phyloP scores from a whole-genome alignment of 2,888 invertebrate genomes.

The Metellina segmentata region DNA sequence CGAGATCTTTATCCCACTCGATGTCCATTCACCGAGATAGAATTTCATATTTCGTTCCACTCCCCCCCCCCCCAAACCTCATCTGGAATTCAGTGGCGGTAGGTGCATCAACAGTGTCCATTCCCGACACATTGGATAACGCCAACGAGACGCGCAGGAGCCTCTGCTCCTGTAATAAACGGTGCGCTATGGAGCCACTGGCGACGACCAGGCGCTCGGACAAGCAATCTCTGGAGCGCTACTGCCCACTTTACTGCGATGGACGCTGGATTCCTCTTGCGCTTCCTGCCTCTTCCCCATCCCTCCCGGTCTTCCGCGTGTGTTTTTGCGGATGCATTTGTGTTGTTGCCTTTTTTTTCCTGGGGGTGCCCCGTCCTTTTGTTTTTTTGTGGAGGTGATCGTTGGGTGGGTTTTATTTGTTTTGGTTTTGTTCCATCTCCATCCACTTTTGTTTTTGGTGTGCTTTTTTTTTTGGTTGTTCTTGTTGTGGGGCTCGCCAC shows the following conservation, averaged over 20 bases:
- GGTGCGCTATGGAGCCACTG: constrained; percentile 56
- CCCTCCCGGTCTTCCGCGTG: constrained; percentile 27
- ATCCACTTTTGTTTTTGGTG: background rate
- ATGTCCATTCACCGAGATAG: constrained; percentile 65
- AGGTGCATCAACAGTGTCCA: constrained; percentile 73
- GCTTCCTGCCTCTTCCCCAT: constrained; percentile 12
- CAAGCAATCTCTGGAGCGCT: constrained; percentile 41
- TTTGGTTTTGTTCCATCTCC: constrained; percentile 20
- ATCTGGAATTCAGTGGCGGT: constrained; percentile 55
- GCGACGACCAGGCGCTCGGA: constrained; percentile 55
- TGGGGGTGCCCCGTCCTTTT: background rate
- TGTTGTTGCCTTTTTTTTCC: constrained; percentile 24
- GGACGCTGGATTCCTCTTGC: constrained; percentile 13
- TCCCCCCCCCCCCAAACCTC: constrained; percentile 20
- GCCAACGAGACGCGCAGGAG: constrained; percentile 51
- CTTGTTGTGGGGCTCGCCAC: constrained; percentile 27
- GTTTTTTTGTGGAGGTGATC: constrained; percentile 28
- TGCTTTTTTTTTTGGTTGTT: constrained; percentile 7
- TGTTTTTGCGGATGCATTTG: constrained; percentile 44
- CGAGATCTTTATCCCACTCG: constrained; percentile 64
- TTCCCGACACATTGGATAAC: constrained; percentile 63
- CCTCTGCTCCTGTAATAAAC: constrained; percentile 55
- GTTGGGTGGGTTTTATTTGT: constrained; percentile 25
- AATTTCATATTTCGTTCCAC: constrained; percentile 68
- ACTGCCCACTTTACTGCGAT: constrained; percentile 55